Percentiles rank a stretch among this genome's conserved stretches.
Evolutionary conservation across 2,888 invertebrate species (phyloP).

Genomic region (Opisthograptis luteolata): DNA sequence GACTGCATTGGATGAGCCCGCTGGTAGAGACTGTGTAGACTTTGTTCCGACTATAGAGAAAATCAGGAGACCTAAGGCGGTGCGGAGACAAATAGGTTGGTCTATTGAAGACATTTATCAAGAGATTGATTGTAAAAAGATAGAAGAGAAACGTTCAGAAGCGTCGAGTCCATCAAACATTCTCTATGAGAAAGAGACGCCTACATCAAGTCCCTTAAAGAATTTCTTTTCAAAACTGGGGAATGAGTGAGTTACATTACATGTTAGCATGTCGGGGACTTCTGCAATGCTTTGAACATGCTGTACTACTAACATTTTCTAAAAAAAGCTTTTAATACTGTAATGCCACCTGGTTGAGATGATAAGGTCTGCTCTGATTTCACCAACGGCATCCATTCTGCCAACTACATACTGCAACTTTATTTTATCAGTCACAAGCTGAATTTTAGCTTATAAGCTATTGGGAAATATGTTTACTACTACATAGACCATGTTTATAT

Average conservation of each 20-base stretch:
- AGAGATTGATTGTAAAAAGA: conserved; percentile 76
- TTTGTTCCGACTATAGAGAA: conserved; percentile 71
- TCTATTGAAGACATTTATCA: conserved; percentile 80
- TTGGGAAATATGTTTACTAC: neutral
- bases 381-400: conserved; percentile 1
- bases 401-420: neutral
- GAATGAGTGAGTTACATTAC: conserved; percentile 76
- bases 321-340: conserved; percentile 16
- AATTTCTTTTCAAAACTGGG: conserved; percentile 74
- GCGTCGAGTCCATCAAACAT: conserved; percentile 73
- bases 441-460: neutral
- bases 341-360: conserved; percentile 12
- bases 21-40: conserved; percentile 71
- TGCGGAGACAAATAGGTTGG: conserved; percentile 79
- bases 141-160: conserved; percentile 68
- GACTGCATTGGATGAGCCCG: conserved; percentile 47
- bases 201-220: conserved; percentile 76
- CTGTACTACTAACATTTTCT: conserved; percentile 31
- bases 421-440: neutral
- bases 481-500: too few relatives aligned
- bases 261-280: conserved; percentile 70
- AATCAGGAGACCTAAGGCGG: conserved; percentile 67
- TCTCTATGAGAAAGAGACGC: conserved; percentile 69
- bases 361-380: neutral
- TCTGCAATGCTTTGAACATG: conserved; percentile 26